Conservation (phyloP, 2,113 vertebrate species). For the Nothoprocta perdicaria region DNA sequence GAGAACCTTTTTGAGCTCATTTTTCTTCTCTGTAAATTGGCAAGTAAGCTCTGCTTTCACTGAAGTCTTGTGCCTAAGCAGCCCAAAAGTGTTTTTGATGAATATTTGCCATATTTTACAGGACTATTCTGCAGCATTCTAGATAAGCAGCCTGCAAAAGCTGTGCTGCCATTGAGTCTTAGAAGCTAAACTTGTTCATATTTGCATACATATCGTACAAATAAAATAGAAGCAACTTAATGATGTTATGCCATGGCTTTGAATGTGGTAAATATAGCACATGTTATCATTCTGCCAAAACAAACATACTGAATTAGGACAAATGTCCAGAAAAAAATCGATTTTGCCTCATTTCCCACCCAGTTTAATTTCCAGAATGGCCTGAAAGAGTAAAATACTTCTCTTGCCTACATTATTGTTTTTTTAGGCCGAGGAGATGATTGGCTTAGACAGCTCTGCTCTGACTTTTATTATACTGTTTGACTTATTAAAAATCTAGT, state of each 20-base stretch:
- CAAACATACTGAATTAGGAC: background rate
- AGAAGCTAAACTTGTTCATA: background rate
- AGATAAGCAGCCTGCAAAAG: constrained; percentile 4
- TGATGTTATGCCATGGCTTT: background rate
- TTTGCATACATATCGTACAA: background rate
- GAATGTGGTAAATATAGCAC: background rate
- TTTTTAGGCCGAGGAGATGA: background rate
- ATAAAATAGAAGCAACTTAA: background rate
- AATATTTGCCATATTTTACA: background rate
- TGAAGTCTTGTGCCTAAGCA: background rate
- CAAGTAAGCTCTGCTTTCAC: background rate
- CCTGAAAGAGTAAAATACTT: background rate
- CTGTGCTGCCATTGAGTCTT: background rate
- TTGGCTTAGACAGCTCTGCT: constrained; percentile 7
- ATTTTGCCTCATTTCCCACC: background rate
- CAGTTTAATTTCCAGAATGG: constrained; percentile 24
- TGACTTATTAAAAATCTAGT: constrained; percentile 30
- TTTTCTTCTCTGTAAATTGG: background rate
- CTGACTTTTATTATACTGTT: constrained; percentile 20
- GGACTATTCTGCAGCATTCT: background rate
- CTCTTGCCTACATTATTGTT: background rate
- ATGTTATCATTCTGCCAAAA: background rate
- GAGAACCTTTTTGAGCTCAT: constrained; percentile 32
- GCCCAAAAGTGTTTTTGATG: background rate
- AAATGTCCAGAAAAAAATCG: constrained; percentile 33